These are phyloP conservation scores for Aspidiotus destructor DNA, from an alignment of 2,888 invertebrate species.

Conservation along the genomic window DNA sequence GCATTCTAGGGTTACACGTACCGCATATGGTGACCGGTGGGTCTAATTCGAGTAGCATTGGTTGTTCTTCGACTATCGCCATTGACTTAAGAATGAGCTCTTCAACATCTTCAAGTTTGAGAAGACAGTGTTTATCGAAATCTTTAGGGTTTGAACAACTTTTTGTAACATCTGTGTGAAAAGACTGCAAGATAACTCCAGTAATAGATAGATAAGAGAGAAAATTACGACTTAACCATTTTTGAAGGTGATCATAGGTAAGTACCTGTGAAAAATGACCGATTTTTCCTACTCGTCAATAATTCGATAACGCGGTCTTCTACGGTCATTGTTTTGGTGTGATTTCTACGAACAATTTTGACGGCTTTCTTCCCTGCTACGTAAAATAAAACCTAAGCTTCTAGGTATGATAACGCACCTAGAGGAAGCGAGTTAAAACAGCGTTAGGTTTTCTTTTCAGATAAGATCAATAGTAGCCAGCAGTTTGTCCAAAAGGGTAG, in stretches of 20 bases:
- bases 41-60: conserved; percentile 23
- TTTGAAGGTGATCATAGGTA: not conserved
- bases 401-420: no score
- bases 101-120: conserved; percentile 13
- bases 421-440: no score
- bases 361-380: no score
- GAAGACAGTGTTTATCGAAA: conserved; percentile 23
- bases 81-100: conserved; percentile 10
- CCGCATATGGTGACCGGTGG: conserved; percentile 26
- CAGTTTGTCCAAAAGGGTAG: no score
- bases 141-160: conserved; percentile 10
- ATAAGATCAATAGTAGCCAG: no score
- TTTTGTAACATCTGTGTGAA: conserved; percentile 10
- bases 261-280: conserved; percentile 14
- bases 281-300: conserved; percentile 14
- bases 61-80: conserved; percentile 7
- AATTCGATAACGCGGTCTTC: conserved; percentile 18
- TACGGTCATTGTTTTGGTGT: conserved; percentile 2
- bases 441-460: no score
- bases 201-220: not conserved
- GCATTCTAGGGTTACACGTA: not conserved
- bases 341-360: no score
- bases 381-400: no score
- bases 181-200: not conserved
- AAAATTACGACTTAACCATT: not conserved